Evolutionary conservation across 2,888 invertebrate species (phyloP).

Genomic region (Drosophila aldrichi): DNA sequence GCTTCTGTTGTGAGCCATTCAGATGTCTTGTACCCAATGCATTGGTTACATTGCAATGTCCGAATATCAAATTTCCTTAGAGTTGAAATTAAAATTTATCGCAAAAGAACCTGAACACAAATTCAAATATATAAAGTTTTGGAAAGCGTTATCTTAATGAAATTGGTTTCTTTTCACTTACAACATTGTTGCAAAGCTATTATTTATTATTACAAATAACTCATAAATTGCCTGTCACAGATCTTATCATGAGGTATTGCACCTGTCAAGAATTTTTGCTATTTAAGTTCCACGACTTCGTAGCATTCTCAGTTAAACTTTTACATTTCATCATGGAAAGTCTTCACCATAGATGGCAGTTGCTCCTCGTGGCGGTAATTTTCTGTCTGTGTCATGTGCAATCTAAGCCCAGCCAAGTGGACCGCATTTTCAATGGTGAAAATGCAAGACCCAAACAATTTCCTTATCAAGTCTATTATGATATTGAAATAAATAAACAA

Average conservation of each 20-base stretch:
- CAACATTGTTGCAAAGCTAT: no score
- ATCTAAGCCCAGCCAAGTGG: neutral
- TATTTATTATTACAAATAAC: no score
- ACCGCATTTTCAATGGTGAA: neutral
- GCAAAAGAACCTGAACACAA: no score
- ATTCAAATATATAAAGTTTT: no score
- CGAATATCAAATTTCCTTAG: no score
- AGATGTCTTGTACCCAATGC: no score
- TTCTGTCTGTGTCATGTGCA: neutral
- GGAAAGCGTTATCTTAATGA: no score
- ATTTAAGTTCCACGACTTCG: neutral
- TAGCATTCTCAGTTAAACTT: neutral
- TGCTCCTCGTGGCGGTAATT: neutral
- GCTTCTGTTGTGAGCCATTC: no score
- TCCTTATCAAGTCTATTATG: neutral
- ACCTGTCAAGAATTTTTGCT: constrained; percentile 2
- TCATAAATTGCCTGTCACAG: neutral
- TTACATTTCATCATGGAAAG: neutral
- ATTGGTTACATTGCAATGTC: no score
- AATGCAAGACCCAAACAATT: neutral
- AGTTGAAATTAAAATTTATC: no score
- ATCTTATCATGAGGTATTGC: neutral
- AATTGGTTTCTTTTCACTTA: no score
- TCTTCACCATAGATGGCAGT: neutral
- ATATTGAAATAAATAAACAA: neutral